phyloP scores from a whole-genome alignment of 2,113 vertebrate genomes.

The Dissostichus mawsoni region DNA sequence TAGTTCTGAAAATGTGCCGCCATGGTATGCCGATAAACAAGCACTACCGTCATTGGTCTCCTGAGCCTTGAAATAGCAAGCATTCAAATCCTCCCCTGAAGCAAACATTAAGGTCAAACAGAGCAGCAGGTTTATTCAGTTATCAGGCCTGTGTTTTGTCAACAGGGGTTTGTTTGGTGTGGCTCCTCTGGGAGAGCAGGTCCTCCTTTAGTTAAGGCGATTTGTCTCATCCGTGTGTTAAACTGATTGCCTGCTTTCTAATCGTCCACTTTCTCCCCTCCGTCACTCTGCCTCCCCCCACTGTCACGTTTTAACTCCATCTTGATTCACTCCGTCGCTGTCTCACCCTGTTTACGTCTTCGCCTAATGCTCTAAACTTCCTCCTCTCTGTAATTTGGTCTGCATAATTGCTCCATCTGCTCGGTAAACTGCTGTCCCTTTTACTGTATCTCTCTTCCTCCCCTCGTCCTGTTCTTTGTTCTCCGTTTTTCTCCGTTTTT shows the following conservation, averaged over 20 bases:
- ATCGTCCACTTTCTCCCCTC: slow-evolving; percentile 35
- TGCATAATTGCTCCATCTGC: slow-evolving; percentile 78
- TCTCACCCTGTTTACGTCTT: slow-evolving; percentile 43
- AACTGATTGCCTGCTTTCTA: slow-evolving; percentile 59
- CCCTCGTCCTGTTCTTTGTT: slow-evolving; percentile 46
- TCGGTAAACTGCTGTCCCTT: slow-evolving; percentile 65
- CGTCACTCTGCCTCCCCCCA: slow-evolving; percentile 9
- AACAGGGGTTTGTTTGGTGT: slow-evolving; percentile 62
- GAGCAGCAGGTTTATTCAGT: slow-evolving; percentile 63
- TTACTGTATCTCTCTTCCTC: slow-evolving; percentile 57
- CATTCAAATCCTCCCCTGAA: slow-evolving; percentile 62
- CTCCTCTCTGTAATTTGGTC: slow-evolving; percentile 68
- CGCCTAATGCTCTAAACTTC: slow-evolving; percentile 54
- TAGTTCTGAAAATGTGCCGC: slow-evolving; percentile 46
- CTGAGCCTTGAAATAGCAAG: slow-evolving; percentile 57
- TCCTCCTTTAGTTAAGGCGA: slow-evolving; percentile 35
- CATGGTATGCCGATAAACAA: slow-evolving; percentile 37
- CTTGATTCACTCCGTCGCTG: slow-evolving; percentile 32
- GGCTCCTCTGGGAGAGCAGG: slow-evolving; percentile 43
- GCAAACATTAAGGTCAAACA: slow-evolving; percentile 65
- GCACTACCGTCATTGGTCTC: slow-evolving; percentile 57
- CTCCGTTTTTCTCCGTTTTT: slow-evolving; percentile 41
- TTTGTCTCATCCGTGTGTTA: slow-evolving; percentile 47
- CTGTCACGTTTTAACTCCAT: slow-evolving; percentile 49
- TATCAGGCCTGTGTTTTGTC: slow-evolving; percentile 65